Conservation (phyloP, 1,140 invertebrate species). For the Physella acuta region DNA sequence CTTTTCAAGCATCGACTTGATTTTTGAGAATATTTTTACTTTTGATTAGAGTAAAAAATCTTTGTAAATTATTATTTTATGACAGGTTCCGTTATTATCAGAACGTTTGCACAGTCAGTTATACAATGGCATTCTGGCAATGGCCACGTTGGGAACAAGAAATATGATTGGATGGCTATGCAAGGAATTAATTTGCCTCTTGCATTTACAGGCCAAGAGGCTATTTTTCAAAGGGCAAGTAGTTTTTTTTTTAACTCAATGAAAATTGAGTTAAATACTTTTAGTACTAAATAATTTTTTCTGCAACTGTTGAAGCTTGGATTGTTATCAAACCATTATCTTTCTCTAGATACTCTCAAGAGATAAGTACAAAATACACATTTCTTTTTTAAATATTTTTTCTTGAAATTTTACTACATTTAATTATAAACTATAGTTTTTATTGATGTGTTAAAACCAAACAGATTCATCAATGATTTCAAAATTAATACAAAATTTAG, state of each 20-base stretch:
- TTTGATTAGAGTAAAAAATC: background rate
- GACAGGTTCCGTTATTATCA: constrained; percentile 89
- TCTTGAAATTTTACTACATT: too few species aligned
- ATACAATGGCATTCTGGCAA: constrained; percentile 89
- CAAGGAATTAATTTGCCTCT: constrained; percentile 89
- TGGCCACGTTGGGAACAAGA: constrained; percentile 81
- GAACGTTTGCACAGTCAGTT: constrained; percentile 91
- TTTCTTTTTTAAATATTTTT: too few species aligned
- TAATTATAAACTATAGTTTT: too few species aligned
- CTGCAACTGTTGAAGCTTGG: too few species aligned
- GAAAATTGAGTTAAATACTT: too few species aligned
- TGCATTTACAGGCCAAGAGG: constrained; percentile 86
- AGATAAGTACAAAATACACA: too few species aligned
- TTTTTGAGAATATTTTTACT: background rate
- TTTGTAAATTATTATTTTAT: too few species aligned
- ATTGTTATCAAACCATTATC: too few species aligned
- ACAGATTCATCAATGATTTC: too few species aligned
- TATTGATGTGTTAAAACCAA: too few species aligned
- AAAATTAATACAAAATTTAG: background rate
- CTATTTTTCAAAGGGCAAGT: constrained; percentile 71
- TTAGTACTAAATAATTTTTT: too few species aligned
- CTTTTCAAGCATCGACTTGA: background rate
- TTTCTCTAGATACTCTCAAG: too few species aligned
- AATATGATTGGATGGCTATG: constrained; percentile 94
- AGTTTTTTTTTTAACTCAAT: background rate